Evolutionary conservation across 2,888 invertebrate genomes (phyloP).

Genomic region (Harpalus rufipes): DNA sequence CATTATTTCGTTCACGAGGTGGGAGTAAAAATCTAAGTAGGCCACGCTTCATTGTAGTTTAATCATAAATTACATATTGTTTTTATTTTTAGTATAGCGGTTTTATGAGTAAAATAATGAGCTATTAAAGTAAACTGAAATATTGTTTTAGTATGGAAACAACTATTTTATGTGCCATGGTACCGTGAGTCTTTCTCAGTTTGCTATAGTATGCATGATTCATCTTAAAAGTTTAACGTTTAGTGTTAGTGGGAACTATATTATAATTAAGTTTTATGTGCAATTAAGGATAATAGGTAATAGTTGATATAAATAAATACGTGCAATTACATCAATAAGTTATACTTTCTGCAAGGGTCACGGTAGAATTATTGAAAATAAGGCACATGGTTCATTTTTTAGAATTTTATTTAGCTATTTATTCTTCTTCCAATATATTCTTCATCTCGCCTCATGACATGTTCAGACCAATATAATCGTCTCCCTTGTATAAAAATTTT

Average conservation of each 20-base stretch:
- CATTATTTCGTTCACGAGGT: background rate
- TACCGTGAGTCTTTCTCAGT: background rate
- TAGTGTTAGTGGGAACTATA: background rate
- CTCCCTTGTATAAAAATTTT: too few relatives aligned
- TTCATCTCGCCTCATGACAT: too few relatives aligned
- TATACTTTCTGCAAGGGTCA: too few relatives aligned
- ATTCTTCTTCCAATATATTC: too few relatives aligned
- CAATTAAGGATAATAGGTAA: background rate
- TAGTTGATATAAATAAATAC: constrained; percentile 3
- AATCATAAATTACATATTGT: constrained; percentile 11
- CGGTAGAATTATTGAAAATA: too few relatives aligned
- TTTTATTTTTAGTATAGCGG: constrained; percentile 27
- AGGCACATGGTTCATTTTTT: too few relatives aligned
- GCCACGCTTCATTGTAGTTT: constrained; percentile 4
- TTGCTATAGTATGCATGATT: background rate
- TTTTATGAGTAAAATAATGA: constrained; percentile 3
- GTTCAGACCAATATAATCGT: too few relatives aligned
- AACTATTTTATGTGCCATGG: background rate
- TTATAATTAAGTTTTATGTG: constrained; percentile 1
- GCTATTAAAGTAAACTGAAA: constrained; percentile 24
- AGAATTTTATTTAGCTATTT: too few relatives aligned
- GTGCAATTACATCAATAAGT: background rate
- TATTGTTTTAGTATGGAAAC: background rate
- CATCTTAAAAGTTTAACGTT: background rate
- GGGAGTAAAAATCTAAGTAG: constrained; percentile 1